Conservation (phyloP, 2,797 vertebrate species). For the Anguilla obscura region DNA sequence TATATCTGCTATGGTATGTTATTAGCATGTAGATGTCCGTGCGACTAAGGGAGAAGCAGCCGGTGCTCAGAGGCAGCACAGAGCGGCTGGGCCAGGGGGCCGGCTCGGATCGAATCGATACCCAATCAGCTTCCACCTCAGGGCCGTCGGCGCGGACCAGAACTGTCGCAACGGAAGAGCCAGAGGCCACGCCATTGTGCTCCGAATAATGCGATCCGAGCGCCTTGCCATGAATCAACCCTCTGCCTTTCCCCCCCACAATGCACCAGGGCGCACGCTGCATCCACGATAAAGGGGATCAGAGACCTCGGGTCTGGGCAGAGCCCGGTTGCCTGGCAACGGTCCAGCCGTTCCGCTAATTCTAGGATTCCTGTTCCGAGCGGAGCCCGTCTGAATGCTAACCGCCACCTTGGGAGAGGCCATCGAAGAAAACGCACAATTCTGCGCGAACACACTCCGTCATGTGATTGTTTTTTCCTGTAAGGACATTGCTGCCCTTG, state of each 20-base stretch:
- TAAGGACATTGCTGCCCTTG: not conserved
- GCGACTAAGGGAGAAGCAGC: not conserved
- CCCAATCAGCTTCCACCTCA: not conserved
- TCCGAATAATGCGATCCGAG: not conserved
- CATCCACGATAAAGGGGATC: slow-evolving; percentile 1
- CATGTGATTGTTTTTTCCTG: not conserved
- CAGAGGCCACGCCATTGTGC: not conserved
- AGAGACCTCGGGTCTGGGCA: not conserved
- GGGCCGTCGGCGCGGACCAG: not conserved
- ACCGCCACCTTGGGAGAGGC: not conserved
- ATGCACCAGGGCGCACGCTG: not conserved
- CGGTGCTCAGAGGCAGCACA: not conserved
- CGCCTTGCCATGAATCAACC: not conserved
- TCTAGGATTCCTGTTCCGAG: not conserved
- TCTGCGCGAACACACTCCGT: not conserved
- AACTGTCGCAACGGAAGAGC: not conserved
- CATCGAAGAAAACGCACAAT: not conserved
- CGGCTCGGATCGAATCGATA: not conserved
- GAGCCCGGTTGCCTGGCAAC: slow-evolving; percentile 5
- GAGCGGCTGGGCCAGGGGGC: not conserved
- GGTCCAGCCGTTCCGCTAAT: not conserved
- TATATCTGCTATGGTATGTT: no score
- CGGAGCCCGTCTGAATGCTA: not conserved
- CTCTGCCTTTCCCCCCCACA: not conserved
- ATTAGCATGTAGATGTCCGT: no score